Conservation (phyloP, 1,140 invertebrate genomes). For the Drosophila hydei region DNA sequence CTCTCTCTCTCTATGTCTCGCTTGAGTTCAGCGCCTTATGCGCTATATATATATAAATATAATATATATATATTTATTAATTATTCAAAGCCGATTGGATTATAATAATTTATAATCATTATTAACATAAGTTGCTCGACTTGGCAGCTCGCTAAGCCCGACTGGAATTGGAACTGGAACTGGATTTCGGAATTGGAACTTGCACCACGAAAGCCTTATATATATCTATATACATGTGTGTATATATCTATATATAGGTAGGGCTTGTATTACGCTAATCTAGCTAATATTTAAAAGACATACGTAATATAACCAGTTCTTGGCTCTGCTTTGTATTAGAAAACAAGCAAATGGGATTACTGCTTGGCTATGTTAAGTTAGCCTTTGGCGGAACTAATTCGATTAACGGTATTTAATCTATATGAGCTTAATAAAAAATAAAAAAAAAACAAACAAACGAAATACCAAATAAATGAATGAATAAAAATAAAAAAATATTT, state of each 20-base stretch:
- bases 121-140: slow-evolving; percentile 70
- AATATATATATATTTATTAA: slow-evolving; percentile 77
- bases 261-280: slow-evolving; percentile 25
- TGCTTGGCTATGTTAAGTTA: too few relatives aligned
- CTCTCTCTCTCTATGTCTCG: neutral
- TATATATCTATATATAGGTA: too few relatives aligned
- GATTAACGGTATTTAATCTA: too few relatives aligned
- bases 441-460: too few relatives aligned
- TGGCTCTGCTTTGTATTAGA: neutral
- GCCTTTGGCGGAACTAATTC: too few relatives aligned
- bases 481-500: too few relatives aligned
- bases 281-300: slow-evolving; percentile 15
- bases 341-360: slow-evolving; percentile 3
- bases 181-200: slow-evolving; percentile 14
- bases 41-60: slow-evolving; percentile 40
- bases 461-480: too few relatives aligned
- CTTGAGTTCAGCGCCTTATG: slow-evolving; percentile 60
- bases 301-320: slow-evolving; percentile 9
- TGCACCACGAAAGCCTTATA: neutral
- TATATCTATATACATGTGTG: neutral
- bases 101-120: slow-evolving; percentile 84
- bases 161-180: slow-evolving; percentile 18
- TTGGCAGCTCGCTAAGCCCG: slow-evolving; percentile 25
- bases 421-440: too few relatives aligned
- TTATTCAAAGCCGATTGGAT: slow-evolving; percentile 84